Evolutionary conservation across 1,140 invertebrate genomes (phyloP), one percentile per base, ranked within the genome.

Genomic region (Manduca sexta): DNA sequence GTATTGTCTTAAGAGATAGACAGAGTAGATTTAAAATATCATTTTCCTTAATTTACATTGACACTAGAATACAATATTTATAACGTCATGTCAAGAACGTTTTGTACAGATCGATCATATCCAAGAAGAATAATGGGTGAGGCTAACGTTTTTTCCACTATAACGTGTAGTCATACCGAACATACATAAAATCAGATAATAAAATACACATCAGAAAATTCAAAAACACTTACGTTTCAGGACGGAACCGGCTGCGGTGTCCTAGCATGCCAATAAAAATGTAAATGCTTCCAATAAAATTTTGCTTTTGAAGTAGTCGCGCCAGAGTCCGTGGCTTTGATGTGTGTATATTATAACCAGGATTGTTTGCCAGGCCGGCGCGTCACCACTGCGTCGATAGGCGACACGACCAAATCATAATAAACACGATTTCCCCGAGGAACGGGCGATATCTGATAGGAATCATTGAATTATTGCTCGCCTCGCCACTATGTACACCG

Each of bases 191-290:
- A 77, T 69, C 69, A 79, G 74, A 81, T 80, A 84, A 80, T 84
- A 83, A 83, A 83, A 84, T 76, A 83, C 71, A 78, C 73, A 84
- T 83, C 79, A 83, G 75, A 81, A 83, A 84, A 84, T 84, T 78
- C 77, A 80, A 83, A 84, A 84, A 83, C 81, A 84, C 81, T 84
- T 84, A 84, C 81, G 79, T 81, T 75, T 76, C 69, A 74, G 74
- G 64, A 57, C 62, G 59, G 56, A 69, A 56, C 57, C 62, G 61
- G 64, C 78, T 72, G 62, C 69, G 69, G 74, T 77, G 77, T 83
- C 79, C 75, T 81, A 74, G 74, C 65, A 69, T 69, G 66, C 69
- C 77, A 84, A 84, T 84, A 84, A 84, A 84, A 81, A 84, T 83
- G 79, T 83, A 83, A 84, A 84, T 84, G 59, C 59, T 62, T 64